A percentile compares a stretch with the other conserved stretches of the same genome.
These are phyloP conservation scores for Acanthurus leucopareius DNA, from an alignment of 2,797 vertebrate genomes.

Conservation along the genomic window DNA sequence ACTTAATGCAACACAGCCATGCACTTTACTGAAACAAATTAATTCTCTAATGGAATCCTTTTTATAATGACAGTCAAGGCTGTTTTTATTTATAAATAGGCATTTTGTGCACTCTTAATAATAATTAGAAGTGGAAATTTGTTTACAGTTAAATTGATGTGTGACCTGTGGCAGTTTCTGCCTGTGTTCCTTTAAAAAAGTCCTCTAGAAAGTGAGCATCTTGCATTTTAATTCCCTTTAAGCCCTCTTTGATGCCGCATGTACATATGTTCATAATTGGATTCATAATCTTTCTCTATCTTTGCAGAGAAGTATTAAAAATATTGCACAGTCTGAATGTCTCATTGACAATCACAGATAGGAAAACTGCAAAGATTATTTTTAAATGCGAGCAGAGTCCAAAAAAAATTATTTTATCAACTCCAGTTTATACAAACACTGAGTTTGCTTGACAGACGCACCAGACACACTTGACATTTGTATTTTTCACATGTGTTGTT, in stretches of 20 bases:
- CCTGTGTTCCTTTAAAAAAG: slow-evolving; percentile 11
- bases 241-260: background rate
- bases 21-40: background rate
- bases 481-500: slow-evolving; percentile 18
- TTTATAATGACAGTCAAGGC: background rate
- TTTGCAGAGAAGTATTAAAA: background rate
- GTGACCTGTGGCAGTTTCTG: slow-evolving; percentile 4
- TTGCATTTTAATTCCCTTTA: slow-evolving; percentile 15
- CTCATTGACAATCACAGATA: background rate
- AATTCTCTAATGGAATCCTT: background rate
- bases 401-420: slow-evolving; percentile 14
- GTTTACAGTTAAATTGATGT: background rate
- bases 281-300: background rate
- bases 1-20: background rate
- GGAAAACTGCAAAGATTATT: background rate
- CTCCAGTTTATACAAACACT: slow-evolving; percentile 13
- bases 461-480: slow-evolving; percentile 39
- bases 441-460: slow-evolving; percentile 2
- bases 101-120: background rate
- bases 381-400: background rate
- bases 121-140: too few relatives aligned
- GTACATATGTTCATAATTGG: background rate
- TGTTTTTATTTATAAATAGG: background rate
- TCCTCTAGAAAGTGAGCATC: background rate
- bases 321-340: background rate